Base-by-base conservation (phyloP, 2,888 invertebrate species). In the Leucoma salicis region DNA sequence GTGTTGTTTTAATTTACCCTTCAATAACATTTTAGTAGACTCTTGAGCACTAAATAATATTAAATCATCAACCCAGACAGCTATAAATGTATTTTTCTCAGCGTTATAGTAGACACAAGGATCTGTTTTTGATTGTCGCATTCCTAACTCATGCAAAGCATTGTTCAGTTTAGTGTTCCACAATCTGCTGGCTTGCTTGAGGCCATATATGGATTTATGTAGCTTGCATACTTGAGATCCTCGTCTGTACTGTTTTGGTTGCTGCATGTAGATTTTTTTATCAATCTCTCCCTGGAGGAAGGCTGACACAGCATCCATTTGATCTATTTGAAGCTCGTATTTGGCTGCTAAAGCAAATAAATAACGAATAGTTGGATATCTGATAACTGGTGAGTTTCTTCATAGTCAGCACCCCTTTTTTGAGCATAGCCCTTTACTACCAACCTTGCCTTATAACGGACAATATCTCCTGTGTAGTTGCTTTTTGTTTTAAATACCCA, bases 261-360 rank as follows among this genome's bases (percentile, higher is more conserved):
- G 38, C n/a, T n/a, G n/a, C 46, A 50, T 41, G 16, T 42, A 47
- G 10, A 50, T 47, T 8, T 47, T 39, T 31, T 46, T 39, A 10
- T 50, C 43, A 27, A 46, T 41, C 14, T 46, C 39, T n/a, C 42
- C 46, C 32, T 49, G 42, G 3, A 49, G 15, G 7, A 37, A 46
- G n/a, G n/a, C n/a, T 39, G 50, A n/a, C 14, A 35, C 14, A 5
- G 34, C 34, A 35, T 34, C 32, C 31, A 31, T 31, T 31, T 31
- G 31, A 27, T 3, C 2, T 0, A 32, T 32, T 1, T 32, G 16
- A 1, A 32, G 7, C 4, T 32, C 11, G 2, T 5, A 32, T 32
- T 31, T 31, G 1, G 15, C 31, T 15, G 16, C 15, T 4, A 31
- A 15, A 15, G 11, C 31, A 31, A 31, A 31, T 2, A 31, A 6